Conservation (phyloP, 2,888 invertebrate species). For the Timema podura region DNA sequence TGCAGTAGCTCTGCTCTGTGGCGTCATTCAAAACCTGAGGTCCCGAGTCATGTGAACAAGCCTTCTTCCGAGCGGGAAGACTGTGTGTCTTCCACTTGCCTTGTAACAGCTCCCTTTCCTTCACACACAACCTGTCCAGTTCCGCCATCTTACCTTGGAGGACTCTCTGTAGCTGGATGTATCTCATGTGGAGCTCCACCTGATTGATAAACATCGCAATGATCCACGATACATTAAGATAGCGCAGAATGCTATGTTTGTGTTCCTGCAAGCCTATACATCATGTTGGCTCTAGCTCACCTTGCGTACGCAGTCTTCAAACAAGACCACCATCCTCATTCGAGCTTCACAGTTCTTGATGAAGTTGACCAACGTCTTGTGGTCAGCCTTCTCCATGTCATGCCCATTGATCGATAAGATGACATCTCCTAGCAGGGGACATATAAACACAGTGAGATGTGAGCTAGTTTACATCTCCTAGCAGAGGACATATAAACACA, state of each 20-base stretch:
- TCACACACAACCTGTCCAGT: constrained; percentile 72
- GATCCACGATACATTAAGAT: not conserved
- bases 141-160: constrained; percentile 81
- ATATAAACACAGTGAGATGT: too few relatives aligned
- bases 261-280: not conserved
- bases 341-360: constrained; percentile 85
- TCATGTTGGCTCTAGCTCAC: constrained; percentile 45
- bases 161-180: constrained; percentile 81
- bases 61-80: constrained; percentile 78
- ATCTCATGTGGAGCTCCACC: constrained; percentile 89
- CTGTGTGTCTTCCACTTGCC: constrained; percentile 89
- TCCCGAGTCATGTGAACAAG: constrained; percentile 51
- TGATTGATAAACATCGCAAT: constrained; percentile 35
- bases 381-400: constrained; percentile 93
- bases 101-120: constrained; percentile 78
- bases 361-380: constrained; percentile 85
- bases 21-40: constrained; percentile 45
- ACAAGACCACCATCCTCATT: constrained; percentile 94
- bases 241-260: not conserved
- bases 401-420: constrained; percentile 94
- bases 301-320: constrained; percentile 94
- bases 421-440: constrained; percentile 66
- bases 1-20: constrained; percentile 54
- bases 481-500: too few relatives aligned
- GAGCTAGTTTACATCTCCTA: too few relatives aligned